Evolutionary conservation across 2,797 vertebrate species (phyloP).

Genomic region (Poeciliopsis infans): DNA sequence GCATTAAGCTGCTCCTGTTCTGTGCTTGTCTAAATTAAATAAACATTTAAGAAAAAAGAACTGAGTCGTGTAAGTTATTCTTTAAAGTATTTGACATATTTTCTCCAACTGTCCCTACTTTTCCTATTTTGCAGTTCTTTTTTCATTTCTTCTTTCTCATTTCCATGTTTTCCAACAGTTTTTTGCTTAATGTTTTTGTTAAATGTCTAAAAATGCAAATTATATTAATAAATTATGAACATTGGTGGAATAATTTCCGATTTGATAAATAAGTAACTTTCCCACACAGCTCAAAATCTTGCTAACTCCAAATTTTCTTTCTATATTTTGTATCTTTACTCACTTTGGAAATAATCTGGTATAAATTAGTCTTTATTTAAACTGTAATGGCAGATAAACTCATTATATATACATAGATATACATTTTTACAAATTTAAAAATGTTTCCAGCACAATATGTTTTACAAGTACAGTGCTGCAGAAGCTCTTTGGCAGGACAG

Average conservation of each 20-base stretch:
- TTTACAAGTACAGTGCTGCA: background rate
- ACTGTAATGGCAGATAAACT: background rate
- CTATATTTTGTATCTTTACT: background rate
- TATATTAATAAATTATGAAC: background rate
- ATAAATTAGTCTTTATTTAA: constrained; percentile 40
- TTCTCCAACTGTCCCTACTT: background rate
- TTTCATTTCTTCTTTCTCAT: background rate
- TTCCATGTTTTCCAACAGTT: background rate
- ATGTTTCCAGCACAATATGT: background rate
- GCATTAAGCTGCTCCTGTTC: constrained; percentile 48
- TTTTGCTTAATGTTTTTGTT: background rate
- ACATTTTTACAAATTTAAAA: constrained; percentile 9
- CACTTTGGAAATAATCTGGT: background rate
- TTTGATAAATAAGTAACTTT: background rate
- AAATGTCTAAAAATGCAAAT: background rate
- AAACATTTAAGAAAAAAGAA: constrained; percentile 33
- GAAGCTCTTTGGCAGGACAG: background rate
- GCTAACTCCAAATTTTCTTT: background rate
- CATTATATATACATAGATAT: background rate
- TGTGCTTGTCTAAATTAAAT: constrained; percentile 57
- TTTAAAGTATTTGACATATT: background rate
- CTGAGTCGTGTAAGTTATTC: background rate
- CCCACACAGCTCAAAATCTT: background rate
- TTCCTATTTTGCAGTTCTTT: background rate
- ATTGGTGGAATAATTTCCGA: background rate